phyloP scores from a whole-genome alignment of 2,888 invertebrate species.

The Limulus polyphemus region DNA sequence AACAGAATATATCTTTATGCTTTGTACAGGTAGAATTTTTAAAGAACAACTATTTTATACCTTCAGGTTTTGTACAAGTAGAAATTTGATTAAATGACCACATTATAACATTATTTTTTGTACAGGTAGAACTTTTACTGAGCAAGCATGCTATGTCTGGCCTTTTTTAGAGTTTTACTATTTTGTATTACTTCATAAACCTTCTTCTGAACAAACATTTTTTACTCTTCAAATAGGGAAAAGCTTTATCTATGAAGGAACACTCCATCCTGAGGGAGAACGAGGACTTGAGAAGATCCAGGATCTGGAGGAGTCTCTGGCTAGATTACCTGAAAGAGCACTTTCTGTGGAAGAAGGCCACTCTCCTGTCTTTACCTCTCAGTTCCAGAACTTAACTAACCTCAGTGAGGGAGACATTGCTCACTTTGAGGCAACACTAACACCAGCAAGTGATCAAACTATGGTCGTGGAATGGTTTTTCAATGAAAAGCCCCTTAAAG shows the following conservation, averaged over 20 bases:
- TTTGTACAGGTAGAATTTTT: too few relatives aligned
- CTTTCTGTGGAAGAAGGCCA: slow-evolving; percentile 61
- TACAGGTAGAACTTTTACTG: too few relatives aligned
- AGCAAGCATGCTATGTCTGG: too few relatives aligned
- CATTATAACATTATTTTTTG: too few relatives aligned
- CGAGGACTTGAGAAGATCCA: slow-evolving; percentile 83
- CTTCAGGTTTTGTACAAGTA: too few relatives aligned
- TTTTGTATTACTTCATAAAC: too few relatives aligned
- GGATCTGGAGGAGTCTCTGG: slow-evolving; percentile 71
- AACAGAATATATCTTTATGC: too few relatives aligned
- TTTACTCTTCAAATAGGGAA: slow-evolving; percentile 27
- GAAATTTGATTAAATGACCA: too few relatives aligned
- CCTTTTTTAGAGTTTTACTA: too few relatives aligned
- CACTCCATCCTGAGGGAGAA: slow-evolving; percentile 90
- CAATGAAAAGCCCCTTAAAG: slow-evolving; percentile 60
- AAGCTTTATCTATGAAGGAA: slow-evolving; percentile 68
- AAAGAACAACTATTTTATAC: too few relatives aligned
- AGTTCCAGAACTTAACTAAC: slow-evolving; percentile 59
- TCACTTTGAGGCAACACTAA: slow-evolving; percentile 91
- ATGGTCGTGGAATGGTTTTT: slow-evolving; percentile 95
- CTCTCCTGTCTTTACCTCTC: slow-evolving; percentile 74
- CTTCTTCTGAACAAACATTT: not conserved
- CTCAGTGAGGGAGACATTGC: slow-evolving; percentile 90
- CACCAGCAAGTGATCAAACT: slow-evolving; percentile 83
- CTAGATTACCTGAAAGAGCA: slow-evolving; percentile 29